Conservation (phyloP, 1,140 invertebrate genomes). For the Armadillidium nasatum region DNA sequence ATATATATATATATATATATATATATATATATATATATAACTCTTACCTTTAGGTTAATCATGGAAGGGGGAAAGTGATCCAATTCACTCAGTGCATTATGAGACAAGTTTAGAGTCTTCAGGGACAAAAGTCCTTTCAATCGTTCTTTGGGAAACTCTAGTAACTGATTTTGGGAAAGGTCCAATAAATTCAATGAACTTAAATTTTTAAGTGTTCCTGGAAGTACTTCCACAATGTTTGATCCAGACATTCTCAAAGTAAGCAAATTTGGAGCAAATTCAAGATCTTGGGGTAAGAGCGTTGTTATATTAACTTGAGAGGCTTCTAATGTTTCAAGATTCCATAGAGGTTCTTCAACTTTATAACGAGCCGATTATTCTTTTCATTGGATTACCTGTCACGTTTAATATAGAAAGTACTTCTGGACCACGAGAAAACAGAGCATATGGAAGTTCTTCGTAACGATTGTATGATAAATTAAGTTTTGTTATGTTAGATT, state of each 20-base stretch:
- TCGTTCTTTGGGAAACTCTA: conserved; percentile 70
- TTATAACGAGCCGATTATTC: conserved; percentile 57
- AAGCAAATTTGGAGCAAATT: conserved; percentile 68
- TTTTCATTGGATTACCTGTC: conserved; percentile 76
- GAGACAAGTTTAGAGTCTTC: conserved; percentile 44
- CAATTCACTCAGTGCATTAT: conserved; percentile 36
- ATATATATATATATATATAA: too few relatives aligned
- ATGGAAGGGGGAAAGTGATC: conserved; percentile 37
- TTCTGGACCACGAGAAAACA: conserved; percentile 46
- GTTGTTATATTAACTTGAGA: conserved; percentile 71
- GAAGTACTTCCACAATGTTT: conserved; percentile 69
- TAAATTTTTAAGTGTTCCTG: conserved; percentile 61
- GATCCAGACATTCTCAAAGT: conserved; percentile 79
- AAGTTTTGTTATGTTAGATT: conserved; percentile 49
- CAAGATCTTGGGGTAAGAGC: conserved; percentile 55
- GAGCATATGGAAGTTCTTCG: conserved; percentile 54
- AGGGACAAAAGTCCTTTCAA: conserved; percentile 55
- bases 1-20: conserved; percentile 1
- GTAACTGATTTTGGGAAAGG: conserved; percentile 76
- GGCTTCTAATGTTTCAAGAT: conserved; percentile 59
- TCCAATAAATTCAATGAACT: conserved; percentile 56
- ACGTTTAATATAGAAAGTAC: conserved; percentile 73
- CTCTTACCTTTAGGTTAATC: conserved; percentile 30
- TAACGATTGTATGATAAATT: conserved; percentile 78
- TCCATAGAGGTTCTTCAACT: conserved; percentile 12